Evolutionary conservation across 2,888 invertebrate genomes (phyloP).

Genomic region (Andrena chrysosceles): DNA sequence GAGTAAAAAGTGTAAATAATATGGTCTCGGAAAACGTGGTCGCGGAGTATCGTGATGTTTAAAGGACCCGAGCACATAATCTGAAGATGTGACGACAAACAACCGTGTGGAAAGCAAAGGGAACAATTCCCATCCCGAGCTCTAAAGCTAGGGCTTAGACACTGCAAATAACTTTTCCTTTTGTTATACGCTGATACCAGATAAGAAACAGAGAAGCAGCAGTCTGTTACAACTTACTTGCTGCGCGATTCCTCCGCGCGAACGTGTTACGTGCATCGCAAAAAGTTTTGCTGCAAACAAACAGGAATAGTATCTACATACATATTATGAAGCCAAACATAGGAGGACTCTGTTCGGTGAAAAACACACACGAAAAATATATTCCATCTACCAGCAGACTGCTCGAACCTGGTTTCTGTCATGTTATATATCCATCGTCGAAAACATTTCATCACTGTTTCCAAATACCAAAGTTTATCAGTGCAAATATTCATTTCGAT

Average conservation of each 20-base stretch:
- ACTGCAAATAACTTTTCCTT: background rate
- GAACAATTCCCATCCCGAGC: background rate
- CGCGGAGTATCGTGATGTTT: background rate
- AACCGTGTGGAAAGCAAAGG: background rate
- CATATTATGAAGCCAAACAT: background rate
- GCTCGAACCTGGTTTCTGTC: background rate
- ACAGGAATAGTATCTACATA: background rate
- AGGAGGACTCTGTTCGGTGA: background rate
- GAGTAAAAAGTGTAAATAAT: constrained; percentile 5
- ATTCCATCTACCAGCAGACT: background rate
- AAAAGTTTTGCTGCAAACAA: background rate
- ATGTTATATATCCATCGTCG: background rate
- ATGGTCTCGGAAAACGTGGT: background rate
- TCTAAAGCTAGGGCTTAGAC: constrained; percentile 1
- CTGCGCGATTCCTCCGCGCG: background rate
- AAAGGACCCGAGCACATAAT: background rate
- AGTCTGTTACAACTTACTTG: constrained; percentile 6
- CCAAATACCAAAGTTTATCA: background rate
- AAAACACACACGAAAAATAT: background rate
- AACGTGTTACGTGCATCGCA: background rate
- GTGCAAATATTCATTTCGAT: background rate
- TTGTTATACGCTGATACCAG: background rate
- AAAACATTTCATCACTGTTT: background rate
- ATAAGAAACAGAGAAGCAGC: constrained; percentile 5
- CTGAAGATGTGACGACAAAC: constrained; percentile 20